A percentile compares a stretch with the other conserved stretches of the same genome.
phyloP scores from a whole-genome alignment of 2,888 invertebrate species.

The Drosophila kokeensis region DNA sequence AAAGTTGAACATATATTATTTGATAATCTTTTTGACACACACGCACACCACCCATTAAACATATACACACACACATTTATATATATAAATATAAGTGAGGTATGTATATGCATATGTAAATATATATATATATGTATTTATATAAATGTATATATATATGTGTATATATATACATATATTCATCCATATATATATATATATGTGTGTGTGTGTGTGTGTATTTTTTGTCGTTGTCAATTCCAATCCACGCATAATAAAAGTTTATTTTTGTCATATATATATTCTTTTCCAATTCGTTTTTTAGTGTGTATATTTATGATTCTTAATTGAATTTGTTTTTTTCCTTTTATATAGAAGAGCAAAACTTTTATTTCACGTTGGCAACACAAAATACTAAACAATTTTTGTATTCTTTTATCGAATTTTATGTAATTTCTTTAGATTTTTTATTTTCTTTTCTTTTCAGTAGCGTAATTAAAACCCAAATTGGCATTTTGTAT shows the following conservation, averaged over 20 bases:
- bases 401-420: conserved; percentile 31
- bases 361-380: conserved; percentile 42
- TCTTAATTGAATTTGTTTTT: conserved; percentile 40
- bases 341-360: conserved; percentile 25
- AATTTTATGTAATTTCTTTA: conserved; percentile 47
- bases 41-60: conserved; percentile 15
- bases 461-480: not conserved
- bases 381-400: conserved; percentile 35
- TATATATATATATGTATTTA: conserved; percentile 8
- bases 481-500: conserved; percentile 10
- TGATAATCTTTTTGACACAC: conserved; percentile 71
- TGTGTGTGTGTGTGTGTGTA: conserved; percentile 30
- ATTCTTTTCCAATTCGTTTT: conserved; percentile 31
- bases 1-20: conserved; percentile 54
- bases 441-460: not conserved
- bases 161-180: conserved; percentile 15
- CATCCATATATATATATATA: conserved; percentile 17
- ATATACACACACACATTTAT: conserved; percentile 25
- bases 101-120: conserved; percentile 22
- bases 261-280: conserved; percentile 73
- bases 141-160: conserved; percentile 31
- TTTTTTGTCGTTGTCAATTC: conserved; percentile 55
- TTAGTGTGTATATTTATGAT: conserved; percentile 26
- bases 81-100: conserved; percentile 29
- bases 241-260: conserved; percentile 77